Percentiles rank a stretch among this genome's conserved stretches.
phyloP scores from a whole-genome alignment of 2,888 invertebrate species.

The Acleris sparsana region DNA sequence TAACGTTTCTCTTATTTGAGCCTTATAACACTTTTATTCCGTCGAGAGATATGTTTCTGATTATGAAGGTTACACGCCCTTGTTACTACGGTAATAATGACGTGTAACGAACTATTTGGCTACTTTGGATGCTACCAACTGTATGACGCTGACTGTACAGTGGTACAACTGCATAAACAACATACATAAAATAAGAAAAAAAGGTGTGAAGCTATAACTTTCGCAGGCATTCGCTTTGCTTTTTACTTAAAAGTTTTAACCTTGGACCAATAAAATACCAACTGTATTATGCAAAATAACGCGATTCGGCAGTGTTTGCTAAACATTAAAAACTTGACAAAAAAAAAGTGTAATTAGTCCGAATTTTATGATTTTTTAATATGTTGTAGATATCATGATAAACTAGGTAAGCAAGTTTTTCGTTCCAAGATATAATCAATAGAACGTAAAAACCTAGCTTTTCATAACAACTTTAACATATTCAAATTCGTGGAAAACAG shows the following conservation, averaged over 20 bases:
- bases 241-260: not conserved
- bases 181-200: constrained; percentile 55
- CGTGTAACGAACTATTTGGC: too few species aligned
- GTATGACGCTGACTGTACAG: constrained; percentile 38
- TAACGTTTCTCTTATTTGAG: too few species aligned
- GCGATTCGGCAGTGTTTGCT: constrained; percentile 9
- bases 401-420: too few species aligned
- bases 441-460: too few species aligned
- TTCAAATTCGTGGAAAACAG: too few species aligned
- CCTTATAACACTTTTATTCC: constrained; percentile 57
- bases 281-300: constrained; percentile 13
- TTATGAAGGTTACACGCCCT: constrained; percentile 54
- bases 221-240: constrained; percentile 28
- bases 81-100: too few species aligned
- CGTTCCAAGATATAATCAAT: too few species aligned
- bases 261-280: constrained; percentile 12
- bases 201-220: constrained; percentile 39
- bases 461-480: too few species aligned
- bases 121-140: too few species aligned
- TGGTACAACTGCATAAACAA: constrained; percentile 52
- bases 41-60: constrained; percentile 58
- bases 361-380: too few species aligned
- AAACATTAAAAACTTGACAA: constrained; percentile 10
- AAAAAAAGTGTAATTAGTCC: constrained; percentile 15
- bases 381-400: too few species aligned